Base-by-base conservation (phyloP, 1,140 invertebrate genomes). In the Eueides isabella region DNA sequence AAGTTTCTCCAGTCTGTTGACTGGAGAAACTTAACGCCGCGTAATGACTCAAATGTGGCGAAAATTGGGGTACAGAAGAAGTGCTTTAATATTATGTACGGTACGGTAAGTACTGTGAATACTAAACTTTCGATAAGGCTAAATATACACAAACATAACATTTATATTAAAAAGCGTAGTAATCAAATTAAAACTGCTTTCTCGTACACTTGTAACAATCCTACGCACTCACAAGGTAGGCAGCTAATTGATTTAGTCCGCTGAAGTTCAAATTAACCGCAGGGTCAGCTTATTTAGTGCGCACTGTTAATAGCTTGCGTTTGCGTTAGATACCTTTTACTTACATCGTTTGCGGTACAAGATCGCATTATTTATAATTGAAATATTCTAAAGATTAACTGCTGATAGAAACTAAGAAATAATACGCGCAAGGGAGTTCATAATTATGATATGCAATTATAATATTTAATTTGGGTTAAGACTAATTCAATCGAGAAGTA, bases 271-370 rank as follows among this genome's bases (percentile, higher is more conserved):
- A 66, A 65, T 72, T 72, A 72, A 72, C 63, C 64, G 38, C 48
- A 9, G 29, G 71, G 63, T 66, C 71, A 72, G 63, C 26, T 72
- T 72, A 63, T 72, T 72, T 72, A 72, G 64, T 72, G 33, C 9
- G 62, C 26, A n/a, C 41, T 11, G 41, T 72, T 72, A 72, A 72
- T 72, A 65, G 41, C 69, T 19, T 44, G 35, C 14, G 23, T 61
- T 31, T 6, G 26, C 44, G 30, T 61, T 63, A 31, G 61, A 63
- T 63, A 63, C 61, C 61, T 63, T 63, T 63, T 33, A 23, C 35
- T 29, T 67, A 67, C 26, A 44, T 38, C 65, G 38, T 44, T 29
- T 23, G n/a, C 26, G 65, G 65, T 35, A 67, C 65, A 67, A 44
- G 65, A 44, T 67, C 65, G 44, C 35, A 55, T 55, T 63, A 63